phyloP scores from a whole-genome alignment of 37 sponge, comb jelly and placozoan genomes.

The Lycopodina hypogea region DNA sequence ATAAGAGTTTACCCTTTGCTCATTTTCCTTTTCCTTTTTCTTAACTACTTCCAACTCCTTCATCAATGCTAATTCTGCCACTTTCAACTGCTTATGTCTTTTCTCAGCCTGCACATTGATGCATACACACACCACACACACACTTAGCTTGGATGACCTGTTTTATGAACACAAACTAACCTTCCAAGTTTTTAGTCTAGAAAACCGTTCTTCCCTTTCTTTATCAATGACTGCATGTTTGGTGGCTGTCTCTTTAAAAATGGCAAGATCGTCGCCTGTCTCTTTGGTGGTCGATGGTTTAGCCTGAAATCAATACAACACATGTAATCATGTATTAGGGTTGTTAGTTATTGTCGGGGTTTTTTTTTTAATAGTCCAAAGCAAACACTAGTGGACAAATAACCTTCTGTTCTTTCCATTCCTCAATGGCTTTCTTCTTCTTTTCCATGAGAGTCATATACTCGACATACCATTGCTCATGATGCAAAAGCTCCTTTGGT shows the following conservation, averaged over 20 bases:
- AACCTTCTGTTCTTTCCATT: conserved; percentile 77
- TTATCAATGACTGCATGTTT: conserved; percentile 18
- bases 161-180: neutral
- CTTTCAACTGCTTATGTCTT: neutral
- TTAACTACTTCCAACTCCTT: neutral
- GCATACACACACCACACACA: neutral
- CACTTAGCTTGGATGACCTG: neutral
- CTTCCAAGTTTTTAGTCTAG: conserved; percentile 43
- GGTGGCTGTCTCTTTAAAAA: neutral
- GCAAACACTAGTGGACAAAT: too few relatives aligned
- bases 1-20: neutral
- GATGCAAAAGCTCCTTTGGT: conserved; percentile 53
- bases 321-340: too few relatives aligned
- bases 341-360: too few relatives aligned
- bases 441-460: conserved; percentile 64
- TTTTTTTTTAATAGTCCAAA: too few relatives aligned
- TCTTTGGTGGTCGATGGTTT: neutral
- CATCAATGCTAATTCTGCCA: neutral
- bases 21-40: neutral
- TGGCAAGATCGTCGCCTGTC: too few relatives aligned
- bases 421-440: conserved; percentile 74
- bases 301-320: neutral
- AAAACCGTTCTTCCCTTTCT: conserved; percentile 44
- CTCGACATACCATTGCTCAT: conserved; percentile 80
- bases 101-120: conserved; percentile 10